These are phyloP conservation scores for Salvelinus sp. DNA, from an alignment of 2,113 vertebrate species.

Conservation along the genomic window DNA sequence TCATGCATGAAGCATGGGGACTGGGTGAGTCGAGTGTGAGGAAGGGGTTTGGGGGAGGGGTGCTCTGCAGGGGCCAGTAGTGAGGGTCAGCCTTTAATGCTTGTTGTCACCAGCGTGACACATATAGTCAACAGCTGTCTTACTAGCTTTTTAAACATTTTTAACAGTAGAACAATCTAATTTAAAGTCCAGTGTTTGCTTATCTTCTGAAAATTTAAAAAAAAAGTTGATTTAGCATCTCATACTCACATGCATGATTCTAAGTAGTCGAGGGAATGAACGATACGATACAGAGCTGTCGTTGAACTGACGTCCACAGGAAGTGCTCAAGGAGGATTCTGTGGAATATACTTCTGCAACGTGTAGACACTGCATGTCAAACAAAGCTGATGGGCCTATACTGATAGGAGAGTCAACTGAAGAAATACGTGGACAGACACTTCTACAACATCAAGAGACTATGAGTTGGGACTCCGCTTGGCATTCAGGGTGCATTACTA, in stretches of 20 bases:
- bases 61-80: neutral
- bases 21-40: neutral
- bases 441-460: neutral
- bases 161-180: conserved; percentile 65
- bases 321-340: conserved; percentile 1
- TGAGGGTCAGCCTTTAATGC: conserved; percentile 41
- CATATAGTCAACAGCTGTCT: conserved; percentile 64
- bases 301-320: neutral
- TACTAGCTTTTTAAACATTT: conserved; percentile 76
- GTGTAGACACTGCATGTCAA: neutral
- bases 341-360: neutral
- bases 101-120: conserved; percentile 45
- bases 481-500: neutral
- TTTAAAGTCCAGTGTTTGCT: conserved; percentile 75
- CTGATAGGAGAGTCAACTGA: neutral
- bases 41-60: conserved; percentile 10
- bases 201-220: conserved; percentile 53
- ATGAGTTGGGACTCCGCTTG: conserved; percentile 11
- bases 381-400: conserved; percentile 19
- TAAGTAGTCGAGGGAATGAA: conserved; percentile 48
- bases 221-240: conserved; percentile 66
- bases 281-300: neutral
- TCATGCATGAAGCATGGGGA: conserved; percentile 12
- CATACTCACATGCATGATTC: conserved; percentile 72
- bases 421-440: neutral